Conservation (phyloP, 2,888 invertebrate genomes). For the Operophtera brumata region DNA sequence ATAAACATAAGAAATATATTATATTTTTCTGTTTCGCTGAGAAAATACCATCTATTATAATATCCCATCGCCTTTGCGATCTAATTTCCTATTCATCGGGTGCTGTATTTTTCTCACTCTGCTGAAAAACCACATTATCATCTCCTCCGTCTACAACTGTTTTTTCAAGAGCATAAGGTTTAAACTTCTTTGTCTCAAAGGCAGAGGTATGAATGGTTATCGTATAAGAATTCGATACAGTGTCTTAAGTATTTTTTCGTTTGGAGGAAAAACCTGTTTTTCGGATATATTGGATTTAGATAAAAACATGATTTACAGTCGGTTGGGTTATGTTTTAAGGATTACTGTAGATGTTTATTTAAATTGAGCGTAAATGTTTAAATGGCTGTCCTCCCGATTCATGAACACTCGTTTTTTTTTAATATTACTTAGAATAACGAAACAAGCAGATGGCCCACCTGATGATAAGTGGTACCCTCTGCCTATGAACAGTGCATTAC, state of each 20-base stretch:
- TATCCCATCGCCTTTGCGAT: constrained; percentile 58
- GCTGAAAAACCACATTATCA: constrained; percentile 35
- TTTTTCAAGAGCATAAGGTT: constrained; percentile 20
- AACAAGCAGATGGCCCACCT: too few relatives aligned
- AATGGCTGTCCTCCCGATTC: background rate
- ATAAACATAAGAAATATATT: constrained; percentile 18
- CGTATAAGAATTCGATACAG: constrained; percentile 53
- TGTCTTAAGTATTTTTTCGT: constrained; percentile 46
- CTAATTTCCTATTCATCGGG: constrained; percentile 70
- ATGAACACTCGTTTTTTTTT: too few relatives aligned
- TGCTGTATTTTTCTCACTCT: constrained; percentile 52
- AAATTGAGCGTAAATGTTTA: constrained; percentile 11
- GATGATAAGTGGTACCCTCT: too few relatives aligned
- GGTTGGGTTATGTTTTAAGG: constrained; percentile 52
- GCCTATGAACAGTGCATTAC: too few relatives aligned
- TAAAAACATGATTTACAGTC: constrained; percentile 63
- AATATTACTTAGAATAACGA: too few relatives aligned
- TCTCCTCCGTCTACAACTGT: constrained; percentile 28
- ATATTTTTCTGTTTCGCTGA: constrained; percentile 32
- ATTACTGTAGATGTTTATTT: constrained; percentile 39
- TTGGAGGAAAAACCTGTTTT: constrained; percentile 46
- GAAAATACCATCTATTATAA: constrained; percentile 62
- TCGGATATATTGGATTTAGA: constrained; percentile 64
- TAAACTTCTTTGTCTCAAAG: constrained; percentile 26
- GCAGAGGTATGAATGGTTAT: constrained; percentile 35